These are phyloP conservation scores for Notechis scutatus DNA, from an alignment of 2,113 vertebrate species.

Conservation along the genomic window DNA sequence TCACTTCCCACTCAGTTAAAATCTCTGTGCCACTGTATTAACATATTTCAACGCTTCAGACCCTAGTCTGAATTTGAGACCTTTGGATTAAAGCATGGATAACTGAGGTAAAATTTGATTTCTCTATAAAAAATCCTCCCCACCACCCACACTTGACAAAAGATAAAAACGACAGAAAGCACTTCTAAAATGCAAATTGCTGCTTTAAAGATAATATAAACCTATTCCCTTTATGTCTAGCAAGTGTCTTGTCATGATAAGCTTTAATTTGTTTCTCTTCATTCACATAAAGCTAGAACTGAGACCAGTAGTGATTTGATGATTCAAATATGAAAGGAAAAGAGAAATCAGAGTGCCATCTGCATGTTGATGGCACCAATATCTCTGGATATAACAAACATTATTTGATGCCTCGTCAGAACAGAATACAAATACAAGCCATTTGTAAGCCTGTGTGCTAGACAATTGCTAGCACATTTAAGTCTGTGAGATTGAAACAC, in stretches of 20 bases:
- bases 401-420: not conserved
- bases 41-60: not conserved
- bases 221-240: not conserved
- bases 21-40: not conserved
- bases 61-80: not conserved
- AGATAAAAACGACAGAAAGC: not conserved
- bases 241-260: not conserved
- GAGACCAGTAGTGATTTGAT: not conserved
- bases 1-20: not conserved
- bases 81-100: not conserved
- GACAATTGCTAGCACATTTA: not conserved
- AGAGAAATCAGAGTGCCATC: not conserved
- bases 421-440: not conserved
- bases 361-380: not conserved
- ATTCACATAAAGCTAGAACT: not conserved
- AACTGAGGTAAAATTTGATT: not conserved
- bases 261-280: not conserved
- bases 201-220: not conserved
- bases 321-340: not conserved
- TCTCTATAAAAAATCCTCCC: not conserved
- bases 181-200: not conserved
- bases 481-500: not conserved
- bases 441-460: not conserved
- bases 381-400: not conserved
- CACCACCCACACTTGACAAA: not conserved